Percentiles rank a stretch among this genome's conserved stretches.
Conservation (phyloP, 2,113 vertebrate genomes). For the Halcyon senegalensis region DNA sequence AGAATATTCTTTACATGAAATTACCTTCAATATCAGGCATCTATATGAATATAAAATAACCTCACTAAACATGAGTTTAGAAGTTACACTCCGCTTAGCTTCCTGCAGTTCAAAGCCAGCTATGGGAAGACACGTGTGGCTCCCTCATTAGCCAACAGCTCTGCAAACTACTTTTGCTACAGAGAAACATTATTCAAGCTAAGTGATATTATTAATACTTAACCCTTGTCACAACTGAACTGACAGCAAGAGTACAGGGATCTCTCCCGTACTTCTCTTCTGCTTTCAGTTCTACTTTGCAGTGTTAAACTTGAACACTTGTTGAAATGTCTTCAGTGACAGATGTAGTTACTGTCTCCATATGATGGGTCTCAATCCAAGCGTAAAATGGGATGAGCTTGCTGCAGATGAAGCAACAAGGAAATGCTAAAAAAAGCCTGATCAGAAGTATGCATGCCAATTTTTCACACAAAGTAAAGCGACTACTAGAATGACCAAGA, state of each 20-base stretch:
- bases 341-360: not conserved
- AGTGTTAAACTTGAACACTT: not conserved
- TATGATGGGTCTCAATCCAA: not conserved
- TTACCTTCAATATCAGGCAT: not conserved
- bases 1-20: not conserved
- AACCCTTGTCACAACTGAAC: not conserved
- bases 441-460: not conserved
- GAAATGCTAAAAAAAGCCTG: not conserved
- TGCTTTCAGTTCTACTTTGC: not conserved
- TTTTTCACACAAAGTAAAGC: not conserved
- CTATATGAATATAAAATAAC: not conserved
- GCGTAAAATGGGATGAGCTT: not conserved
- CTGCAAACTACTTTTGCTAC: not conserved
- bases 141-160: not conserved
- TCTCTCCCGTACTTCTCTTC: not conserved
- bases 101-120: not conserved
- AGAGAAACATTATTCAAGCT: not conserved
- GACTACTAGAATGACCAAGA: not conserved
- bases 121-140: not conserved
- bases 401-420: not conserved
- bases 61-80: not conserved
- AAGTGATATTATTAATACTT: not conserved
- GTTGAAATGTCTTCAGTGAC: not conserved
- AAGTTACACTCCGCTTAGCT: not conserved
- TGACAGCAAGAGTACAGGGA: not conserved